Evolutionary conservation across 1,140 invertebrate genomes (phyloP).

Genomic region (Drosophila neocordata): DNA sequence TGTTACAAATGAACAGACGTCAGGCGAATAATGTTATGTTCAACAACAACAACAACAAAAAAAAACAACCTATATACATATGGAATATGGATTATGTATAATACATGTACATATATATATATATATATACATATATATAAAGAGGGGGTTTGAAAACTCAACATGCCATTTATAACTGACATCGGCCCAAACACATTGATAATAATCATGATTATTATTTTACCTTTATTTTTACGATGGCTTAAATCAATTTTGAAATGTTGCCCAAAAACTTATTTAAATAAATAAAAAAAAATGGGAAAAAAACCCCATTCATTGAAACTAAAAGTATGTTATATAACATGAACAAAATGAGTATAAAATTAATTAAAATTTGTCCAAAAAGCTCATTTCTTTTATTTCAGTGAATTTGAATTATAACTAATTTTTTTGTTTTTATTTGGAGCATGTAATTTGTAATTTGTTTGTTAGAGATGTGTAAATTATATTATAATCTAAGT

Average conservation of each 20-base stretch:
- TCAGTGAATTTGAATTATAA: too few relatives aligned
- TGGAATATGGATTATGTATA: conserved; percentile 26
- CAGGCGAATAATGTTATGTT: conserved; percentile 37
- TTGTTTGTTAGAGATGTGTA: too few relatives aligned
- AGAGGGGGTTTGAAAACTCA: not conserved
- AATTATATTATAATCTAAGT: too few relatives aligned
- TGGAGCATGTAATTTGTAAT: too few relatives aligned
- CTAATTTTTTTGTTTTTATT: too few relatives aligned
- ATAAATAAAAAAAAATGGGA: not conserved
- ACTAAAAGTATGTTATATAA: not conserved
- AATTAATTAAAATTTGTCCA: not conserved
- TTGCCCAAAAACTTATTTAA: conserved; percentile 7
- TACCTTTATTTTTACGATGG: not conserved
- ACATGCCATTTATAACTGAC: conserved; percentile 6
- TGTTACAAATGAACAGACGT: conserved; percentile 61
- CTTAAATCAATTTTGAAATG: conserved; percentile 10
- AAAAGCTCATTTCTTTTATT: too few relatives aligned
- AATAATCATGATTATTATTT: conserved; percentile 3
- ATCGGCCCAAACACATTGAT: not conserved
- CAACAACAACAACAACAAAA: not conserved
- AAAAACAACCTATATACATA: conserved; percentile 3
- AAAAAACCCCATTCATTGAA: not conserved
- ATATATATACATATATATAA: not conserved
- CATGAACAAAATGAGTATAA: not conserved
- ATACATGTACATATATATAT: not conserved